These are phyloP conservation scores for Rhodinocichla rosea DNA, from an alignment of 2,113 vertebrate species.

Conservation along the genomic window DNA sequence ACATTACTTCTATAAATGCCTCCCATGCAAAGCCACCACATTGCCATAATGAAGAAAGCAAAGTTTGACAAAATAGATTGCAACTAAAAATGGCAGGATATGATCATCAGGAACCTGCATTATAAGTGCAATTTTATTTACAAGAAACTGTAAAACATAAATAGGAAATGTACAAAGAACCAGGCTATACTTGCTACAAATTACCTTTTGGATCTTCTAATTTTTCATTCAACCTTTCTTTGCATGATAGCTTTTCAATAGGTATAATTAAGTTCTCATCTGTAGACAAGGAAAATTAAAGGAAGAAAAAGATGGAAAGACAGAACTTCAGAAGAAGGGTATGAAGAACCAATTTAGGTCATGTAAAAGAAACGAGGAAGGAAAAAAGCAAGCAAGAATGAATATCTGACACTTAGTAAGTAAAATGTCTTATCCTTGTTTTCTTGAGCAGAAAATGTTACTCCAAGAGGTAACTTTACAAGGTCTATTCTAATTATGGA, in stretches of 20 bases:
- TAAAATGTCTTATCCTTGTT: not conserved
- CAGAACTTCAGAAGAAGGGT: conserved; percentile 5
- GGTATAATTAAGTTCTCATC: conserved; percentile 82
- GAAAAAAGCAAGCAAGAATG: not conserved
- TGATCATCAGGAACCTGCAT: not conserved
- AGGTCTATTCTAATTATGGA: not conserved
- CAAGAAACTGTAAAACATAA: not conserved
- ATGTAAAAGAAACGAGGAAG: not conserved
- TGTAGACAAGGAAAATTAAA: conserved; percentile 60
- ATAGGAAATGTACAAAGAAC: not conserved
- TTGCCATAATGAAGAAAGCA: not conserved
- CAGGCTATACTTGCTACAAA: not conserved
- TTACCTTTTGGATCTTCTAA: conserved; percentile 85
- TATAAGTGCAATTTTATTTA: not conserved
- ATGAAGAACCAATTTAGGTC: not conserved
- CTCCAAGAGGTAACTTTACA: not conserved
- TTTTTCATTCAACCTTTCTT: conserved; percentile 82
- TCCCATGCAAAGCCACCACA: not conserved
- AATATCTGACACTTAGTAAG: not conserved
- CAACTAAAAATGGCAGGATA: not conserved
- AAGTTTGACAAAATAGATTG: not conserved
- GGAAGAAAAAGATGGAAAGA: conserved; percentile 42
- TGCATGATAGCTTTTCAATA: conserved; percentile 79
- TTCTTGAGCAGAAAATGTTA: not conserved
- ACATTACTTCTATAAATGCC: not conserved